phyloP scores from a whole-genome alignment of 1,140 invertebrate species.

The Cryptotermes secundus region DNA sequence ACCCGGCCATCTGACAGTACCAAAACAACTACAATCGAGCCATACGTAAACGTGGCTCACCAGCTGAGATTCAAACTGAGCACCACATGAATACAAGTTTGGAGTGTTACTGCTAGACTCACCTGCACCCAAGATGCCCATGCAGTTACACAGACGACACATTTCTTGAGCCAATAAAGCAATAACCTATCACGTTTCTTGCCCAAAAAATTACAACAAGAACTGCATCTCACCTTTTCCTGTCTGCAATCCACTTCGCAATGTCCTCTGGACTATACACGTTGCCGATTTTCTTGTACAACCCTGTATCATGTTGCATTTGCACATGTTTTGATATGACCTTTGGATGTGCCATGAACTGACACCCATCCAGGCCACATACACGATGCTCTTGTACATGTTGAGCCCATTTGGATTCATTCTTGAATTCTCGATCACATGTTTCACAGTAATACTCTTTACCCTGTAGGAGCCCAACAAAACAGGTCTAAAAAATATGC shows the following conservation, averaged over 20 bases:
- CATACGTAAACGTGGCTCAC: too few species aligned
- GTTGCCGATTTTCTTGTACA: constrained; percentile 73
- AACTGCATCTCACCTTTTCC: constrained; percentile 58
- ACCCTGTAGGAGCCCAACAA: constrained; percentile 37
- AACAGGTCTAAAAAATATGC: neutral
- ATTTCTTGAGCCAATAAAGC: too few species aligned
- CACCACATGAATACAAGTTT: too few species aligned
- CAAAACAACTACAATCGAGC: too few species aligned
- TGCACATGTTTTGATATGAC: constrained; percentile 75
- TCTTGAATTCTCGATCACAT: constrained; percentile 71
- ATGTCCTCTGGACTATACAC: constrained; percentile 76
- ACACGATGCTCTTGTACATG: constrained; percentile 69
- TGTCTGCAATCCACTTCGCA: constrained; percentile 75
- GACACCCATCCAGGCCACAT: constrained; percentile 79
- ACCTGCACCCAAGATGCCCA: too few species aligned
- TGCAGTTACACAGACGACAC: too few species aligned
- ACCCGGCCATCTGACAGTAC: too few species aligned
- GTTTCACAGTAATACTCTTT: constrained; percentile 63
- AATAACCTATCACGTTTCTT: too few species aligned
- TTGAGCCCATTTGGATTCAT: constrained; percentile 55
- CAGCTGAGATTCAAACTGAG: too few species aligned
- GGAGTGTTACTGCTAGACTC: too few species aligned
- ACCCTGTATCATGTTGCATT: constrained; percentile 76
- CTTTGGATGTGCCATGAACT: constrained; percentile 74
- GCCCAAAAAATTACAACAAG: too few species aligned